Conservation (phyloP, 2,113 vertebrate genomes). For the Melanocharis versteri region DNA sequence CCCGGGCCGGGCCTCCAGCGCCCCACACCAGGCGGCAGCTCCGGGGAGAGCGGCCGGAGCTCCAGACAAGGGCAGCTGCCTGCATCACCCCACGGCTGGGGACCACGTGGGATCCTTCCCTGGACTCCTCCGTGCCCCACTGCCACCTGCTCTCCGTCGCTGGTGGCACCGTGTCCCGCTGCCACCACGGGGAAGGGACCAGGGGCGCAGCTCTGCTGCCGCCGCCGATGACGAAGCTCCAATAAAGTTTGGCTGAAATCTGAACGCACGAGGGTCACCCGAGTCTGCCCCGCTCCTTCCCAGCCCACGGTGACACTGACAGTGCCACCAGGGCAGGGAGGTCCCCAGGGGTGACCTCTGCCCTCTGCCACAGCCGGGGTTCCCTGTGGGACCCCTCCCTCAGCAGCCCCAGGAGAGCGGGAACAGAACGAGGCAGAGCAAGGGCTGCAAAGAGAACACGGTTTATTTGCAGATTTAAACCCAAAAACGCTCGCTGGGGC, state of each 20-base stretch:
- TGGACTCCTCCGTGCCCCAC: fast-evolving
- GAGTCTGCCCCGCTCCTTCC: neutral
- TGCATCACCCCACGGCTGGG: neutral
- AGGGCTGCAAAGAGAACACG: neutral
- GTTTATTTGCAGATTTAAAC: neutral
- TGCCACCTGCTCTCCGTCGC: neutral
- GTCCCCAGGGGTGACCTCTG: neutral
- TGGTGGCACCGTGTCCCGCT: neutral
- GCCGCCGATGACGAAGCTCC: neutral
- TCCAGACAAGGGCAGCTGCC: neutral
- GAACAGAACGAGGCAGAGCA: fast-evolving
- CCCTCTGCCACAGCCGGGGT: neutral
- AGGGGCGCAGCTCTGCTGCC: neutral
- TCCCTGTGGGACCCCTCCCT: neutral
- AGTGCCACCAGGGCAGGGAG: fast-evolving
- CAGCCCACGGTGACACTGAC: fast-evolving
- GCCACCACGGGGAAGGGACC: fast-evolving
- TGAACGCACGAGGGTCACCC: fast-evolving
- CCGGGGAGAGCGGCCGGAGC: neutral
- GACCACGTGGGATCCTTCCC: neutral
- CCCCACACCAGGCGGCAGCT: neutral
- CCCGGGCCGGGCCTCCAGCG: neutral
- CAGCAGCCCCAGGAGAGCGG: fast-evolving
- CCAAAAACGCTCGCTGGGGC: fast-evolving
- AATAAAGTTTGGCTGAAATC: constrained; percentile 26